These are phyloP conservation scores for Sebastes nivosus DNA, from an alignment of 2,797 vertebrate species.

Conservation along the genomic window DNA sequence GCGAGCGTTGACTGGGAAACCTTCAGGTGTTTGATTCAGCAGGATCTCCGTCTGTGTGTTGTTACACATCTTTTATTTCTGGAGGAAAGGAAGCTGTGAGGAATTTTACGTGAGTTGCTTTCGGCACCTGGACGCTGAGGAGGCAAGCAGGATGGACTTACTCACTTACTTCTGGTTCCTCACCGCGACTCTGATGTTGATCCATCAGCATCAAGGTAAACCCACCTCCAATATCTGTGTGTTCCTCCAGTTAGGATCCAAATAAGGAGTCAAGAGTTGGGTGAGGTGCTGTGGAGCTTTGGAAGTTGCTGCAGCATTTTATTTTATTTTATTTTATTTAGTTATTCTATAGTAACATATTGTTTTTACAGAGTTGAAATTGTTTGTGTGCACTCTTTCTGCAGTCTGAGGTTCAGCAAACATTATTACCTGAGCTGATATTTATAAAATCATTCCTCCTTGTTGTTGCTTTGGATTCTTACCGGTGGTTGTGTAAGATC, in stretches of 20 bases:
- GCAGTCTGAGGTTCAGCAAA: background rate
- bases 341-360: background rate
- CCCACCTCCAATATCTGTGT: background rate
- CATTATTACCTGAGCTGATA: background rate
- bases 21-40: background rate
- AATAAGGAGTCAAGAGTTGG: background rate
- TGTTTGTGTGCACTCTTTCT: background rate
- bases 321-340: too few relatives aligned
- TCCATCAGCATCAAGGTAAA: constrained; percentile 63
- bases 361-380: background rate
- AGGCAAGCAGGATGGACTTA: constrained; percentile 49
- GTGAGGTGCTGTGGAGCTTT: too few relatives aligned
- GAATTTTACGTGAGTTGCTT: background rate
- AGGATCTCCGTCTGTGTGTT: background rate
- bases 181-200: constrained; percentile 24
- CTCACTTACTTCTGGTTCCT: constrained; percentile 42
- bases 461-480: background rate
- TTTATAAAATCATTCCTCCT: too few relatives aligned
- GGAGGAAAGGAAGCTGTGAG: background rate
- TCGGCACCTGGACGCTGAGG: constrained; percentile 15
- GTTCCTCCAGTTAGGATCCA: background rate
- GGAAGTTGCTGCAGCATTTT: too few relatives aligned
- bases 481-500: background rate
- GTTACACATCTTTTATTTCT: background rate
- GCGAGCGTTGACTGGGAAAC: background rate